Base-by-base conservation (phyloP, 2,888 invertebrate genomes). In the Bruchidius siliquastri region DNA sequence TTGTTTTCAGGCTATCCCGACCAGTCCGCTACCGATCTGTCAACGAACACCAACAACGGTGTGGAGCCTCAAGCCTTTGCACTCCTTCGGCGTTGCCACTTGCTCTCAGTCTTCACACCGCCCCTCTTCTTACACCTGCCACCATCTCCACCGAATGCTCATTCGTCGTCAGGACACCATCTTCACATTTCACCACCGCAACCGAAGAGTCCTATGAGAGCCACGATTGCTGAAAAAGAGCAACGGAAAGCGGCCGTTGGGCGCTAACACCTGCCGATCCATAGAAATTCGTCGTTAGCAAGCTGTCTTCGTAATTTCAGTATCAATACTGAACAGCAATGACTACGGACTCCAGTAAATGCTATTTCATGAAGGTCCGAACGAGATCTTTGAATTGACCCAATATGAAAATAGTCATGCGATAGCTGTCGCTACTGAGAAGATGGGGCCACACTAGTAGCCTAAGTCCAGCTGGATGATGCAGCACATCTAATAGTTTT, bases 61-160 rank as follows among this genome's bases (percentile, higher is more conserved):
- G 49, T 49, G 90, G 93, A 20, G 91, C 93, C 0, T 90, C 92
- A 2, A 92, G 92, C 81, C 87, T 93, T 13, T 93, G 93, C 82
- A 92, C 92, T 2, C 89, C 92, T 21, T 92, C 93, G 22, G 91
- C 93, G 0, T 86, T 94, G 20, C 94, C 94, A 0, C 84, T 94
- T 79, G 93, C 94, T 76, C 92, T 94, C 83, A 93, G 93, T 77
- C 89, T 94, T 72, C 91, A 93, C 82, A 92, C 92, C 6, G 90
- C 92, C 10, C 88, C 88, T 21, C 81, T 88, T 70, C 80, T 87
- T 32, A 87, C 86, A 70, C 86, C 87, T 13, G 84, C 82, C 2
- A 85, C 85, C 22, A 85, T 84, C 20, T 85, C 85, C 21, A 85
- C 84, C 18, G 84, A 85, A 20, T 84, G 85, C 22, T 83, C 82